Percentiles rank a stretch among this genome's conserved stretches.
These are phyloP conservation scores for Andrena marginata DNA, from an alignment of 2,888 invertebrate genomes.

Conservation along the genomic window DNA sequence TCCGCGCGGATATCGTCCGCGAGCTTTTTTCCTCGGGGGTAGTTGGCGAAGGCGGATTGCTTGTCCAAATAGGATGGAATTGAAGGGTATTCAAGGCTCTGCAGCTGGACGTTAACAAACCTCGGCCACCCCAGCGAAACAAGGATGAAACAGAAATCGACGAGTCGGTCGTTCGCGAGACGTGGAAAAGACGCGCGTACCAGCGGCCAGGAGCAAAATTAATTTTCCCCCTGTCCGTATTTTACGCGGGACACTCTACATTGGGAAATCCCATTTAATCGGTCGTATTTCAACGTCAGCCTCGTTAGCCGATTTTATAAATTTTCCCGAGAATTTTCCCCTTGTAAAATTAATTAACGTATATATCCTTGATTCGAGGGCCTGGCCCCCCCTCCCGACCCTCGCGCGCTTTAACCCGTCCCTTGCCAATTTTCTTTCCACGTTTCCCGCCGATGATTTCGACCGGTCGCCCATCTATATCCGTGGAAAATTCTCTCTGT, in stretches of 20 bases:
- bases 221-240: conserved; percentile 38
- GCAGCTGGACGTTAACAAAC: too few relatives aligned
- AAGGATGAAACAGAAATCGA: conserved; percentile 14
- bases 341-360: conserved; percentile 50
- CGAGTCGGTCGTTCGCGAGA: not conserved
- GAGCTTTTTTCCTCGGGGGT: too few relatives aligned
- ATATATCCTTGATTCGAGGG: conserved; percentile 25
- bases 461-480: conserved; percentile 71
- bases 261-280: conserved; percentile 52
- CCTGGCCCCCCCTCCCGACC: too few relatives aligned
- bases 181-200: not conserved
- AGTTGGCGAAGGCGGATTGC: too few relatives aligned
- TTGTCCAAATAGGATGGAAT: too few relatives aligned
- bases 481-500: conserved; percentile 74
- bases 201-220: conserved; percentile 17
- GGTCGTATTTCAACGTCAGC: conserved; percentile 45
- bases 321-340: conserved; percentile 43
- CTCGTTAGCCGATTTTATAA: conserved; percentile 55
- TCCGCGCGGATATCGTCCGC: conserved; percentile 7
- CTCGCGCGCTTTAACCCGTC: conserved; percentile 19
- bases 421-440: conserved; percentile 64
- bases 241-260: conserved; percentile 17
- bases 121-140: not conserved
- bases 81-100: too few relatives aligned
- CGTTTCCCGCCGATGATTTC: conserved; percentile 71